Conservation (phyloP, 2,888 invertebrate species). For the Mythimna pallens region DNA sequence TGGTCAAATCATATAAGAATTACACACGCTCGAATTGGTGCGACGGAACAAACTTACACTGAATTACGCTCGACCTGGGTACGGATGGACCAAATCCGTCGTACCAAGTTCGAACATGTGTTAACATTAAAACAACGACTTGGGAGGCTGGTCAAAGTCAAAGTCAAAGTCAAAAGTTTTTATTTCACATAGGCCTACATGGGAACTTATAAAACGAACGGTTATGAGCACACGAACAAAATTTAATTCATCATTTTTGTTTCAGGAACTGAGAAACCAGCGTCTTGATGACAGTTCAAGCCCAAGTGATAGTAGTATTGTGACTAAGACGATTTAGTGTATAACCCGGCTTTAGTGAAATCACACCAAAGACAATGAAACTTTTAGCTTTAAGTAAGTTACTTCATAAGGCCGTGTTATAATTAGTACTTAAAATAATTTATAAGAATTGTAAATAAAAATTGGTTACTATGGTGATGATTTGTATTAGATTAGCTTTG, state of each 20-base stretch:
- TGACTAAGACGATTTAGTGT: constrained; percentile 90
- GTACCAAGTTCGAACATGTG: too few relatives aligned
- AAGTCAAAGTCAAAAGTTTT: too few relatives aligned
- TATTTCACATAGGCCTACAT: too few relatives aligned
- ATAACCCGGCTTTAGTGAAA: constrained; percentile 86
- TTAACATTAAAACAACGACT: too few relatives aligned
- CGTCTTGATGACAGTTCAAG: constrained; percentile 84
- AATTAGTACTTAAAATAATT: constrained; percentile 46
- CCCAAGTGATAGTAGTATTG: constrained; percentile 87
- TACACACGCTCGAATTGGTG: too few relatives aligned
- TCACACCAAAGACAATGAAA: constrained; percentile 72
- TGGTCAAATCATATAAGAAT: too few relatives aligned
- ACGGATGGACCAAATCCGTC: too few relatives aligned
- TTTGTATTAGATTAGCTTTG: constrained; percentile 31
- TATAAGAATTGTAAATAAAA: constrained; percentile 58
- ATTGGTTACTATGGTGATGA: not conserved
- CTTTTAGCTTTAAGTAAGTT: constrained; percentile 51
- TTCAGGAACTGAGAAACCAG: constrained; percentile 85
- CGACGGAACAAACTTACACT: too few relatives aligned
- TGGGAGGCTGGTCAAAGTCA: too few relatives aligned
- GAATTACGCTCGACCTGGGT: too few relatives aligned
- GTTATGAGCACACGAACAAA: not conserved
- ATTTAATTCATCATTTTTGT: constrained; percentile 56
- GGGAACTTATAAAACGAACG: too few relatives aligned
- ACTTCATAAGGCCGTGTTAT: constrained; percentile 54